Conservation (phyloP, 1,140 invertebrate species). For the Lamellibrachia luymesi region DNA sequence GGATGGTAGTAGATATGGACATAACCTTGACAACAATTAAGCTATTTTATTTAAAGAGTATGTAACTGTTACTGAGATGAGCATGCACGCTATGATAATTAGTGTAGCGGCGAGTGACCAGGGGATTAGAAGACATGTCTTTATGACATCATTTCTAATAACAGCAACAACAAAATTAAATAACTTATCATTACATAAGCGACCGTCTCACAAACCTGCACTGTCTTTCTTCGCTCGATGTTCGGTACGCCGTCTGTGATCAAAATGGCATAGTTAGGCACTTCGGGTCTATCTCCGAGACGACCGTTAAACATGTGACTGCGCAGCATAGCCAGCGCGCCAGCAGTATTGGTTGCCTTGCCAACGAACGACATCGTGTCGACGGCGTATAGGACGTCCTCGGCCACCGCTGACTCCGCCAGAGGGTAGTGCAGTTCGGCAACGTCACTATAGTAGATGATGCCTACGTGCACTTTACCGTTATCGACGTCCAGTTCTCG, state of each 20-base stretch:
- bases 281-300: constrained; percentile 17
- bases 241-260: constrained; percentile 23
- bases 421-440: neutral
- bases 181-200: neutral
- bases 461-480: neutral
- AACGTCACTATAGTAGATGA: constrained; percentile 16
- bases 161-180: neutral
- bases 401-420: neutral
- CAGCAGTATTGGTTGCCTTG: constrained; percentile 23
- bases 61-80: no score
- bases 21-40: neutral
- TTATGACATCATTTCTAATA: neutral
- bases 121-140: neutral
- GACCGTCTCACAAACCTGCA: neutral
- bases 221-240: neutral
- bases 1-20: neutral
- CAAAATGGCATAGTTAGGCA: constrained; percentile 22
- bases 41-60: neutral
- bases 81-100: neutral
- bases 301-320: constrained; percentile 15
- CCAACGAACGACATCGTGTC: constrained; percentile 21
- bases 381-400: constrained; percentile 26
- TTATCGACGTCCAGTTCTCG: constrained; percentile 6
- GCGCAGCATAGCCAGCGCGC: constrained; percentile 9
- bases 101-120: neutral